Evolutionary conservation across 1,140 invertebrate genomes (phyloP), one percentile per base, ranked within the genome.

Genomic region (Ylistrum balloti): DNA sequence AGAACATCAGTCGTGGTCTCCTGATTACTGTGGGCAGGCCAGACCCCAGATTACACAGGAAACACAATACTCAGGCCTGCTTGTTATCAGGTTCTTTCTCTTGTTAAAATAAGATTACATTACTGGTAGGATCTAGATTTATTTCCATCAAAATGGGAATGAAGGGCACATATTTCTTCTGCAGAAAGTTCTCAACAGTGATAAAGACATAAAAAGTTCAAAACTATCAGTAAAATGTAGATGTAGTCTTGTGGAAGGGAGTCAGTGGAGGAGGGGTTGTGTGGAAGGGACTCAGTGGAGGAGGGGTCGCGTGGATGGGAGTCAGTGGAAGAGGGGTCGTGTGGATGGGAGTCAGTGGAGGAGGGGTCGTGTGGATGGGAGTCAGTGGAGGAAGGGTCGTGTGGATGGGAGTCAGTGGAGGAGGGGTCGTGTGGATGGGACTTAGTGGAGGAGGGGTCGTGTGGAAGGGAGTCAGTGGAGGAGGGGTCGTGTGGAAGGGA

Each of bases 61-160:
- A 74, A 74, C 56, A 74, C 56, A 74, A 74, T 74, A 74, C 22
- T n/a, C 56, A n/a, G n/a, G 2, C 56, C 0, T 22, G 22, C 56
- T 9, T 74, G 22, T 74, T 74, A 74, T 74, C 56, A 74, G n/a
- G 56, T 74, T 11, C 56, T 74, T 28, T 74, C 56, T 17, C 56
- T 74, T 74, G 56, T 74, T 74, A 74, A 74, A 28, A 28, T 74
- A 5, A n/a, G 56, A 74, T 74, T 74, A 74, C 56, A 74, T 74
- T 74, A 28, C 56, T 74, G 41, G 56, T 74, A 74, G 5, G 22
- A 74, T 74, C 56, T 17, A 74, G 56, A 74, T 74, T 74, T 74
- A 74, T 74, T 74, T 74, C 56, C n/a, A 22, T 28, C 56, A 74
- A n/a, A 74, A 74, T 74, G 22, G n/a, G 56, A 74, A 74, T 74